A percentile compares a stretch with the other conserved stretches of the same genome.
Conservation (phyloP, 2,113 vertebrate species). For the Willisornis vidua region DNA sequence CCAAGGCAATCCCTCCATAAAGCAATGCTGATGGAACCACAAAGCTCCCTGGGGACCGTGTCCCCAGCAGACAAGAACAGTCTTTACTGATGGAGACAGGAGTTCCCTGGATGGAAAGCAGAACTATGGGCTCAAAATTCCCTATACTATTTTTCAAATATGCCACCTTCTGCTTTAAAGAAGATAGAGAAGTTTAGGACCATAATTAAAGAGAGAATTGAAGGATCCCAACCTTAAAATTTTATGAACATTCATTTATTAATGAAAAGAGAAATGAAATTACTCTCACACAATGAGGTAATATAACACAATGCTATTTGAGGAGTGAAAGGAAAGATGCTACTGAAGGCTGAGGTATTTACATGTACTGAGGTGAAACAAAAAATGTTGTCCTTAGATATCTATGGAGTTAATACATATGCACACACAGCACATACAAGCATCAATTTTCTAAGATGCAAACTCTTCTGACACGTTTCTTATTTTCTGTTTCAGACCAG, state of each 20-base stretch:
- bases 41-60: neutral
- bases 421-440: conserved; percentile 5
- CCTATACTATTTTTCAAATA: neutral
- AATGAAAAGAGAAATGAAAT: neutral
- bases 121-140: neutral
- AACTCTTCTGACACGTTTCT: neutral
- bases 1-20: neutral
- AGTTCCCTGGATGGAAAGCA: neutral
- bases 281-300: neutral
- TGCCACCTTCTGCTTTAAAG: neutral
- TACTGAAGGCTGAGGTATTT: neutral
- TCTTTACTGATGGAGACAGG: neutral
- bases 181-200: neutral
- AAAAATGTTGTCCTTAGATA: neutral
- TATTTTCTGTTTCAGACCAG: neutral
- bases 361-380: neutral
- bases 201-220: neutral
- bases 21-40: neutral
- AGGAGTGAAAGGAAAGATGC: neutral
- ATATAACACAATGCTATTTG: neutral
- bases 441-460: neutral
- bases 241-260: neutral
- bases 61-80: neutral
- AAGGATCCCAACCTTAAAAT: neutral
- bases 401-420: neutral